Percentiles rank a stretch among this genome's conserved stretches.
Conservation (phyloP, 2,113 vertebrate species). For the Panurus biarmicus region DNA sequence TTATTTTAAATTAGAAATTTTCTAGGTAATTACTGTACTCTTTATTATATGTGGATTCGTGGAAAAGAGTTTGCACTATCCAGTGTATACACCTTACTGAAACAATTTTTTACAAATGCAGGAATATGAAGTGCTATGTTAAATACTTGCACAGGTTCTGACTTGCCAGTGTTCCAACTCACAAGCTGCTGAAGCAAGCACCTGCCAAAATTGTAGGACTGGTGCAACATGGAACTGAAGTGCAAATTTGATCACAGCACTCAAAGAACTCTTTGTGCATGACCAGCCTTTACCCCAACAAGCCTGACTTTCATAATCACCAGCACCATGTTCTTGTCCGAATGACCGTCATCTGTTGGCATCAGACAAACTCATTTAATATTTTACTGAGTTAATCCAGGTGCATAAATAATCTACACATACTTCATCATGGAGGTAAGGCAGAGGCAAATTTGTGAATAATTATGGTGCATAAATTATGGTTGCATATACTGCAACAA, state of each 20-base stretch:
- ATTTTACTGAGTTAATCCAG: neutral
- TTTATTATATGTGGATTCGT: neutral
- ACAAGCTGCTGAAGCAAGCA: neutral
- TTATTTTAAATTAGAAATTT: neutral
- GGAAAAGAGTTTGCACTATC: neutral
- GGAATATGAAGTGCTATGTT: neutral
- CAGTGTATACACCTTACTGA: fast-evolving
- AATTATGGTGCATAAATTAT: neutral
- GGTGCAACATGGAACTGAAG: neutral
- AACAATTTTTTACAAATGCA: neutral
- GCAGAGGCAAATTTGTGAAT: neutral
- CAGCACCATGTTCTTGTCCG: neutral
- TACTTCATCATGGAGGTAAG: neutral
- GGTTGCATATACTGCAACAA: neutral
- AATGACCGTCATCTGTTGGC: neutral
- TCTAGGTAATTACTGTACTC: neutral
- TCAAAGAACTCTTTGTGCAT: neutral
- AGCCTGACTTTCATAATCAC: neutral
- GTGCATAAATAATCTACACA: neutral
- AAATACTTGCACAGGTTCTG: neutral
- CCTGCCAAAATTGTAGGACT: neutral
- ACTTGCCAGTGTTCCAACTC: neutral
- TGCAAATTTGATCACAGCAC: neutral
- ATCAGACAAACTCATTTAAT: neutral
- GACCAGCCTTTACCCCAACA: neutral